A percentile compares a stretch with the other conserved stretches of the same genome.
Evolutionary conservation across 2,113 vertebrate genomes (phyloP).

Genomic region (Mobula hypostoma): DNA sequence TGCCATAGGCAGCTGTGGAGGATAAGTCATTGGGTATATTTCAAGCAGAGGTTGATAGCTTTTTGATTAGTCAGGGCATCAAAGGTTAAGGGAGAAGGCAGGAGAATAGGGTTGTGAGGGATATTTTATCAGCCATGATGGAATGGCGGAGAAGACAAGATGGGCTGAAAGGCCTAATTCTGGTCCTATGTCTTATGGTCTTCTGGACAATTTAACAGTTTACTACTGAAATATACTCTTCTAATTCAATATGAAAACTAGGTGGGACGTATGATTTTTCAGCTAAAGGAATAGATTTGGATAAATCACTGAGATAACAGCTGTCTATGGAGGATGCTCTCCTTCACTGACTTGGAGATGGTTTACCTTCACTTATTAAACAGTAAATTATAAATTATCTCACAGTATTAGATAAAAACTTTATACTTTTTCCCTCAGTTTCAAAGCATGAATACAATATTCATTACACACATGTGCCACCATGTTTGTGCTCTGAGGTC

Average conservation of each 20-base stretch:
- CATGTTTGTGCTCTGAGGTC: neutral
- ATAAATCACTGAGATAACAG: neutral
- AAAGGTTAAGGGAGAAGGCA: no score
- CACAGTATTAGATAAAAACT: neutral
- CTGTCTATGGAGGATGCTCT: neutral
- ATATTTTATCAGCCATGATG: no score
- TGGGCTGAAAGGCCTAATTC: no score
- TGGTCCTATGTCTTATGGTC: no score
- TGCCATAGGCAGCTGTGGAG: no score
- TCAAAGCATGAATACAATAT: neutral
- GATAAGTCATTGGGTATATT: no score
- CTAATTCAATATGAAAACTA: neutral
- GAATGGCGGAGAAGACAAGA: no score
- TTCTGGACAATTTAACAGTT: neutral
- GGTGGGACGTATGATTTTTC: neutral
- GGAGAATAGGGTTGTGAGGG: no score
- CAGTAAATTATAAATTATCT: constrained; percentile 25
- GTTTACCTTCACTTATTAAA: neutral
- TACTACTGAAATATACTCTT: neutral
- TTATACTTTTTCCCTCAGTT: neutral
- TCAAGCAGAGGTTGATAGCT: no score
- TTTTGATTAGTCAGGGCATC: no score
- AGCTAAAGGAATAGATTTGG: neutral
- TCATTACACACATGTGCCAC: neutral
- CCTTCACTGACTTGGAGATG: neutral